Evolutionary conservation across 2,797 vertebrate genomes (phyloP).

Genomic region (Odontamblyopus lacepedii): DNA sequence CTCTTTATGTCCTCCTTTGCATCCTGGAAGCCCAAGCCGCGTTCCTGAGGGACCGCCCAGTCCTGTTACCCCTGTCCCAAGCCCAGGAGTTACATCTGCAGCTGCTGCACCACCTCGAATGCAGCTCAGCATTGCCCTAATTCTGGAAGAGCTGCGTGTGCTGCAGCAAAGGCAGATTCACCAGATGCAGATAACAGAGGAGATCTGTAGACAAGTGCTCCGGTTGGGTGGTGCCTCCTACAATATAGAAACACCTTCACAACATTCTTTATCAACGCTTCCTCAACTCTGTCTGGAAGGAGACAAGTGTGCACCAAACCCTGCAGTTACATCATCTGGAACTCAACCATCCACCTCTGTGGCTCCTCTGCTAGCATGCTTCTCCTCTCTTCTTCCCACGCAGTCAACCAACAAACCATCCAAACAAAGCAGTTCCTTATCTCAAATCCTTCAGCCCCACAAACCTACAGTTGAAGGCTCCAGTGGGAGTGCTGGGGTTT

Average conservation of each 20-base stretch:
- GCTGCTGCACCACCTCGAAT: conserved; percentile 71
- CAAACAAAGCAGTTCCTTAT: conserved; percentile 70
- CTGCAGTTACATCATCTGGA: conserved; percentile 46
- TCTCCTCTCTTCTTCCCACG: conserved; percentile 77
- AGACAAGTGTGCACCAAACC: conserved; percentile 59
- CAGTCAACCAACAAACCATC: conserved; percentile 66
- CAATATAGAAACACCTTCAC: conserved; percentile 64
- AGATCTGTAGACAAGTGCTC: conserved; percentile 90
- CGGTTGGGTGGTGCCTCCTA: conserved; percentile 81
- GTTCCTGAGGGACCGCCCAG: conserved; percentile 83
- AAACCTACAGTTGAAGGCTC: conserved; percentile 68
- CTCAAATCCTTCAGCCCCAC: conserved; percentile 76
- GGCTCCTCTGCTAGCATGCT: conserved; percentile 78
- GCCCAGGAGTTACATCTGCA: conserved; percentile 73
- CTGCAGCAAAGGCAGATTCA: conserved; percentile 91
- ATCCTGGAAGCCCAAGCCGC: conserved; percentile 83
- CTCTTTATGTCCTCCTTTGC: conserved; percentile 77
- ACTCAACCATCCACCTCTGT: conserved; percentile 63
- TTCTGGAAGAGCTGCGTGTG: conserved; percentile 88
- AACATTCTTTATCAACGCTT: conserved; percentile 72
- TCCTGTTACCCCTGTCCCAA: conserved; percentile 77
- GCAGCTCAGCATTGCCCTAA: conserved; percentile 87
- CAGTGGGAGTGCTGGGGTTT: conserved; percentile 45
- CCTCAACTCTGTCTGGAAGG: conserved; percentile 82
- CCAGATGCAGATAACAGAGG: conserved; percentile 94